Conservation (phyloP, 2,113 vertebrate species). For the Morone saxatilis region DNA sequence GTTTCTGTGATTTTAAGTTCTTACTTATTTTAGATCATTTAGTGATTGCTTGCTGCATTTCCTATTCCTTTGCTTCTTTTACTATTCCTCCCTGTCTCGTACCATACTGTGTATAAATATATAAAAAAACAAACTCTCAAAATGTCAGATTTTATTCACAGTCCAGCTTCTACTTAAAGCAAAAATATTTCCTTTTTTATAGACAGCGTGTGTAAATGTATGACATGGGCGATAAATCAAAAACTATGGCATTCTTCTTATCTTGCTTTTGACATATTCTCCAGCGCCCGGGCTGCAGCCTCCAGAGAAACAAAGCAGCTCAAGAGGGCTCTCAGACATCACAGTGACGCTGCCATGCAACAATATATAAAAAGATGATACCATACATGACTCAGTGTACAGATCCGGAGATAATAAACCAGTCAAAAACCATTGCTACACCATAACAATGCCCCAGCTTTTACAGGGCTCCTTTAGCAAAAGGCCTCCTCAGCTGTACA, state of each 20-base stretch:
- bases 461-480: conserved; percentile 33
- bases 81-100: background rate
- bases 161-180: conserved; percentile 28
- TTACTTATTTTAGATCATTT: background rate
- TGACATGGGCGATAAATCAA: conserved; percentile 64
- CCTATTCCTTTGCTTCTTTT: background rate
- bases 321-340: conserved; percentile 48
- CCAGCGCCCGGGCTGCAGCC: conserved; percentile 21
- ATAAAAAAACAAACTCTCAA: conserved; percentile 22
- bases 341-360: conserved; percentile 31
- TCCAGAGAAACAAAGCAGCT: conserved; percentile 60
- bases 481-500: conserved; percentile 72
- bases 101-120: conserved; percentile 8
- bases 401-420: conserved; percentile 58
- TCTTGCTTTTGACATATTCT: conserved; percentile 60
- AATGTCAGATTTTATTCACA: conserved; percentile 35
- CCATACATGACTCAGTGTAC: conserved; percentile 55
- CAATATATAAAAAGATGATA: conserved; percentile 50
- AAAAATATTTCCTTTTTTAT: conserved; percentile 33
- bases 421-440: conserved; percentile 40
- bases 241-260: conserved; percentile 48
- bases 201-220: conserved; percentile 32
- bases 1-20: conserved; percentile 15
- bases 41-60: conserved; percentile 13
- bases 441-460: conserved; percentile 48